Conservation (phyloP, 2,113 vertebrate species). For the Pseudopodoces humilis region DNA sequence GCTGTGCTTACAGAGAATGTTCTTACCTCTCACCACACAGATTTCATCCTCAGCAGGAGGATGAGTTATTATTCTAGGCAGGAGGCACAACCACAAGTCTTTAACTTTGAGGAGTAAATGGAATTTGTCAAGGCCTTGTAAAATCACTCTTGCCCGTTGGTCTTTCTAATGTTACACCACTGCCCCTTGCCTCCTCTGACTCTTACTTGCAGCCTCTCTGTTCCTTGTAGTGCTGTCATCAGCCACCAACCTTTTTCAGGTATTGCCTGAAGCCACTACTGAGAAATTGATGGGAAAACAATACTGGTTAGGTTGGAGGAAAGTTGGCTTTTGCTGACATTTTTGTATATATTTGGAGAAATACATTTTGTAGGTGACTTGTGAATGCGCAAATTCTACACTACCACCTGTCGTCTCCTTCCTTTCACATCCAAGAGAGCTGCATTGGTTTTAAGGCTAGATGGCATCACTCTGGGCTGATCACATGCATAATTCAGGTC, state of each 20-base stretch:
- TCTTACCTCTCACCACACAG: background rate
- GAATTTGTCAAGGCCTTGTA: background rate
- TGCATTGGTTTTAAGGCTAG: background rate
- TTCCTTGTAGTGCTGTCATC: background rate
- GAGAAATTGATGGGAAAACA: background rate
- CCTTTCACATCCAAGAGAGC: background rate
- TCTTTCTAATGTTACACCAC: background rate
- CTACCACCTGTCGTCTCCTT: background rate
- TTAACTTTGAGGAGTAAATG: background rate
- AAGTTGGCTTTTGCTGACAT: background rate
- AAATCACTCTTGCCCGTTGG: background rate
- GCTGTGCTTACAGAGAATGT: background rate
- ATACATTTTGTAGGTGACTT: background rate
- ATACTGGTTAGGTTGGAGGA: background rate
- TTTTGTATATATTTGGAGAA: background rate
- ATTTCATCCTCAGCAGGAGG: background rate
- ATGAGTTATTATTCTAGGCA: background rate
- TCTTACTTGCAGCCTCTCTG: background rate
- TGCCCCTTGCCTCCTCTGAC: background rate
- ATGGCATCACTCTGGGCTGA: background rate
- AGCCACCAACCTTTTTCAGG: background rate
- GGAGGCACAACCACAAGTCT: background rate
- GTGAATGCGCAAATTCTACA: background rate
- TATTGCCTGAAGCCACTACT: background rate
- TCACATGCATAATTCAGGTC: background rate